Evolutionary conservation across 2,113 vertebrate genomes (phyloP).

Genomic region (Typhlomys cinereus): DNA sequence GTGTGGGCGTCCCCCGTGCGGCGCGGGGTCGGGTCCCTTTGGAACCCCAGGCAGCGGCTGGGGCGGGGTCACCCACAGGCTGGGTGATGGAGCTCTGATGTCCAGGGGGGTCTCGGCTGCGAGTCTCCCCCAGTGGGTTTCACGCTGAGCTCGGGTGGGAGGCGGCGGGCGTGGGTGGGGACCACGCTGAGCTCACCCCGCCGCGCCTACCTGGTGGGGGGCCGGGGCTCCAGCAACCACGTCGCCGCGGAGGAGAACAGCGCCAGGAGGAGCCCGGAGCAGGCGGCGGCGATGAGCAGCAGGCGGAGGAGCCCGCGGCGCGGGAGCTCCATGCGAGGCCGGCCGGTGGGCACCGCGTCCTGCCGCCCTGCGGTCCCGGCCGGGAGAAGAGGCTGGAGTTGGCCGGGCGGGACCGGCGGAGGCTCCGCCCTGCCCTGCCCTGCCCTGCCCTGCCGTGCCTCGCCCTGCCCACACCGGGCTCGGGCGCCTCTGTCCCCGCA

Average conservation of each 20-base stretch:
- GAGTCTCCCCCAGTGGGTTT: neutral
- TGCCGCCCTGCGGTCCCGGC: neutral
- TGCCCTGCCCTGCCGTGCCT: neutral
- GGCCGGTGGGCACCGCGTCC: neutral
- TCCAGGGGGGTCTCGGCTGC: neutral
- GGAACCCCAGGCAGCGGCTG: neutral
- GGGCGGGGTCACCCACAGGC: neutral
- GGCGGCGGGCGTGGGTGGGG: neutral
- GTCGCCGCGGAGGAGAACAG: conserved; percentile 60
- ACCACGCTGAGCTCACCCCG: neutral
- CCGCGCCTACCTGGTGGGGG: conserved; percentile 72
- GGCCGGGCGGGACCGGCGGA: neutral
- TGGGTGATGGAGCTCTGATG: neutral
- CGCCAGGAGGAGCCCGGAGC: conserved; percentile 75
- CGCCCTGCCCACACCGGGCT: neutral
- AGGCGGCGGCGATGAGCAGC: conserved; percentile 71
- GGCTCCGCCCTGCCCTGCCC: neutral
- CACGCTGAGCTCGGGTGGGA: no score
- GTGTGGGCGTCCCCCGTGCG: neutral
- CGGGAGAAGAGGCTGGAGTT: neutral
- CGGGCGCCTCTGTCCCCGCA: neutral
- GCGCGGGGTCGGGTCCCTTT: neutral
- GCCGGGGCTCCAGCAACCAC: neutral
- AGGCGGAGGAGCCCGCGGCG: conserved; percentile 72
- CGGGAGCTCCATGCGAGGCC: conserved; percentile 75